Conservation (phyloP, 2,797 vertebrate genomes). For the Syncerus caffer region DNA sequence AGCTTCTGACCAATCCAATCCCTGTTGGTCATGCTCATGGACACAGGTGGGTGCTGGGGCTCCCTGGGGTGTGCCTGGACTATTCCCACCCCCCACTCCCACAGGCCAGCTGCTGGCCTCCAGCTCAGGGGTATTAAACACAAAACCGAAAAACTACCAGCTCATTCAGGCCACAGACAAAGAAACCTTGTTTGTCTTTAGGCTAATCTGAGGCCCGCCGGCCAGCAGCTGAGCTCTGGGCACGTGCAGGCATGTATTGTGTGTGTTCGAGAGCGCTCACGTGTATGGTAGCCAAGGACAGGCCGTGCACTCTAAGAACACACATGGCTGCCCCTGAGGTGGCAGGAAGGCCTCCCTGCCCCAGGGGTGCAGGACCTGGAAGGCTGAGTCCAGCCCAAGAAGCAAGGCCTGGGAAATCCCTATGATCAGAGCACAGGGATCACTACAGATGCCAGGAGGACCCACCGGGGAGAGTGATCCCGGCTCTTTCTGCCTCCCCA, state of each 20-base stretch:
- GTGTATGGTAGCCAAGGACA: neutral
- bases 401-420: neutral
- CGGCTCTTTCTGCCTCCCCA: neutral
- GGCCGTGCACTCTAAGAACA: neutral
- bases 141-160: neutral
- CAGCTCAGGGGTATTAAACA: slow-evolving; percentile 18
- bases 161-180: slow-evolving; percentile 40
- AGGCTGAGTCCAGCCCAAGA: neutral
- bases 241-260: slow-evolving; percentile 55
- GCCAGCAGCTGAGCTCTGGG: slow-evolving; percentile 39
- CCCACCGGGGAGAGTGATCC: neutral
- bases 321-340: neutral
- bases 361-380: fast-evolving
- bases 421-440: neutral
- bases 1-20: neutral
- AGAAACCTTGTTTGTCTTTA: slow-evolving; percentile 61
- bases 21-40: neutral
- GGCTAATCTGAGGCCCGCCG: slow-evolving; percentile 47
- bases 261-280: neutral
- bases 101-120: slow-evolving; percentile 24
- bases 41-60: neutral
- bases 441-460: neutral
- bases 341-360: neutral
- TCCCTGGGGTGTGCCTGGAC: neutral
- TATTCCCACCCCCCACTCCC: neutral